A percentile compares a stretch with the other conserved stretches of the same genome.
Conservation (phyloP, 2,113 vertebrate species). For the Pampusana beccarii region DNA sequence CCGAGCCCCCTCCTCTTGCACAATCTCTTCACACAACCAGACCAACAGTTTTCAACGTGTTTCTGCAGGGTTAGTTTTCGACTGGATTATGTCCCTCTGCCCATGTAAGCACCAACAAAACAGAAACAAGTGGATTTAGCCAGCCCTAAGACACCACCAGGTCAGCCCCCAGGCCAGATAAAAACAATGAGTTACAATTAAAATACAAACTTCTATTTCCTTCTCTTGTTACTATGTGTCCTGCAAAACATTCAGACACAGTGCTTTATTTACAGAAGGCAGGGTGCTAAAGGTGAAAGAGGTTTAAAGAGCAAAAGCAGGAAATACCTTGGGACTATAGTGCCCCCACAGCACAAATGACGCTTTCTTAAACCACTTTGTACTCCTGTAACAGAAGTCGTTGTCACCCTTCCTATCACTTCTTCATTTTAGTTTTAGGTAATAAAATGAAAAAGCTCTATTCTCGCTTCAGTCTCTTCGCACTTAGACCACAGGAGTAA, state of each 20-base stretch:
- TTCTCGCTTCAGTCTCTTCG: not conserved
- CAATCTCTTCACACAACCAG: not conserved
- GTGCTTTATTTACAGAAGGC: not conserved
- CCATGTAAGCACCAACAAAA: not conserved
- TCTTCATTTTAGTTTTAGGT: not conserved
- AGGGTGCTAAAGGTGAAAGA: not conserved
- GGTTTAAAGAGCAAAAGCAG: not conserved
- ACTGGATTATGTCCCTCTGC: not conserved
- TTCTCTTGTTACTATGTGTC: constrained; percentile 3
- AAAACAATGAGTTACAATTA: not conserved
- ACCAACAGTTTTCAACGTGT: not conserved
- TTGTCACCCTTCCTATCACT: not conserved
- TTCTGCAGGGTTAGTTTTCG: not conserved
- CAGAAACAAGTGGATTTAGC: not conserved
- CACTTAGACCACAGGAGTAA: not conserved
- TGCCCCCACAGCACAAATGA: not conserved
- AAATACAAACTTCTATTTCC: constrained; percentile 11
- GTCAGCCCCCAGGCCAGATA: not conserved
- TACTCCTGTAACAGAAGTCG: not conserved
- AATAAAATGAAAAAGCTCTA: not conserved
- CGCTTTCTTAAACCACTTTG: not conserved
- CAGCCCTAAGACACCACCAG: not conserved
- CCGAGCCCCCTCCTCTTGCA: not conserved
- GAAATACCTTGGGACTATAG: not conserved
- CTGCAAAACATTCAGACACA: constrained; percentile 19